phyloP scores from a whole-genome alignment of 2,113 vertebrate species.

The Chionis minor region DNA sequence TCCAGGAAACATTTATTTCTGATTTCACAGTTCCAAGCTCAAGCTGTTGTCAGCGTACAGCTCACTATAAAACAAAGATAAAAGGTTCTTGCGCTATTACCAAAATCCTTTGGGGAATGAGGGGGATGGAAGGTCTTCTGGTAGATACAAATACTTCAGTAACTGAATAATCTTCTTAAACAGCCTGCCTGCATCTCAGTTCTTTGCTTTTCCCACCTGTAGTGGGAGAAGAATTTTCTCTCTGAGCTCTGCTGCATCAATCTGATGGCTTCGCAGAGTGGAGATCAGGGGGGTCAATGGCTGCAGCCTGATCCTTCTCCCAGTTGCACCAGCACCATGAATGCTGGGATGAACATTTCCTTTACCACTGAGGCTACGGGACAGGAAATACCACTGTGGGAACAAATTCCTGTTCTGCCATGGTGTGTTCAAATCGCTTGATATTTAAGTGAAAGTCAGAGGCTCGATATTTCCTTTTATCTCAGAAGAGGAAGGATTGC shows the following conservation, averaged over 20 bases:
- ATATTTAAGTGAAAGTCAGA: neutral
- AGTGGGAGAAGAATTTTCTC: neutral
- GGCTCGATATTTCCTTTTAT: neutral
- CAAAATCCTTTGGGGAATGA: neutral
- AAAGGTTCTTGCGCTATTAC: neutral
- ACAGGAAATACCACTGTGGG: neutral
- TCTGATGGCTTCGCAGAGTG: neutral
- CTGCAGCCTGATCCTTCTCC: neutral
- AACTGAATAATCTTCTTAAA: neutral
- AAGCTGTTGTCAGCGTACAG: neutral
- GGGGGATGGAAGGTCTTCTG: neutral
- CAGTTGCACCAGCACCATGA: neutral
- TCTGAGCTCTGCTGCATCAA: neutral
- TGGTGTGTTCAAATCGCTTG: fast-evolving
- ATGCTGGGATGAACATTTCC: neutral
- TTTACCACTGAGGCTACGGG: neutral
- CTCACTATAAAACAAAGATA: neutral
- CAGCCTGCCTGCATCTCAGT: neutral
- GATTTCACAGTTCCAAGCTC: conserved; percentile 2
- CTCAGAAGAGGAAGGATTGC: neutral
- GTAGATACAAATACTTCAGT: neutral
- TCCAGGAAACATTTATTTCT: neutral
- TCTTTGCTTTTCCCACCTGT: neutral
- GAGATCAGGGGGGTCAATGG: neutral
- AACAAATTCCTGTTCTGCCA: neutral